These are phyloP conservation scores for Turritopsis rubra DNA, from an alignment of 30 jellyfish, hydroid and myxozoan species.

Conservation along the genomic window DNA sequence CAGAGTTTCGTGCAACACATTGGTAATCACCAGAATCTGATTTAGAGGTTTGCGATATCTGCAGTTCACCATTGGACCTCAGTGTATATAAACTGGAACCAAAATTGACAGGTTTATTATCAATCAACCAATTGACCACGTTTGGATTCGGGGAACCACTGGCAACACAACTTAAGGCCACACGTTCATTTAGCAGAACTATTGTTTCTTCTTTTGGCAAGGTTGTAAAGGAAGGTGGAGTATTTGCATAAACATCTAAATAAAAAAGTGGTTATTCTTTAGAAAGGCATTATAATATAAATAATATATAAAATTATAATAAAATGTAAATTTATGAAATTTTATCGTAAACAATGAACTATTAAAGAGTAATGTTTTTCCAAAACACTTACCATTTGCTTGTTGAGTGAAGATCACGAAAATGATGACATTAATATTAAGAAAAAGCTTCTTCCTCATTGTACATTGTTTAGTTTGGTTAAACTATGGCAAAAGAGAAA, in stretches of 20 bases:
- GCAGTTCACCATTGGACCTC: conserved; percentile 42
- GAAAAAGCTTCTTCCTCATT: neutral
- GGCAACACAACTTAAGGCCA: conserved; percentile 47
- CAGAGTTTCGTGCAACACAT: conserved; percentile 68
- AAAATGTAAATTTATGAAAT: neutral
- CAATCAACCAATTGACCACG: conserved; percentile 49
- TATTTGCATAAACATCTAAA: neutral
- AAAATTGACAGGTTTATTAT: conserved; percentile 34
- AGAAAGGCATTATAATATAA: neutral
- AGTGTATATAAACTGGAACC: conserved; percentile 36
- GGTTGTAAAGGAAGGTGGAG: conserved; percentile 10
- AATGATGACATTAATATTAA: neutral
- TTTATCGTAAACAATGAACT: too few species aligned
- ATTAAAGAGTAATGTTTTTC: neutral
- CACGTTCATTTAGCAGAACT: conserved; percentile 20
- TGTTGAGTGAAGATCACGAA: neutral
- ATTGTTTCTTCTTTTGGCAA: conserved; percentile 43
- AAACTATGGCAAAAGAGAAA: neutral
- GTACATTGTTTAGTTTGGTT: neutral
- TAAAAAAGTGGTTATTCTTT: neutral
- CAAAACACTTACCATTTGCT: neutral
- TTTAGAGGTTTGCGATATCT: conserved; percentile 35
- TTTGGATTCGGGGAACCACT: conserved; percentile 70
- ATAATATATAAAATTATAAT: neutral
- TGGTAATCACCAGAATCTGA: conserved; percentile 70